Conservation (phyloP, 2,888 invertebrate genomes). For the Capitulum mitella region DNA sequence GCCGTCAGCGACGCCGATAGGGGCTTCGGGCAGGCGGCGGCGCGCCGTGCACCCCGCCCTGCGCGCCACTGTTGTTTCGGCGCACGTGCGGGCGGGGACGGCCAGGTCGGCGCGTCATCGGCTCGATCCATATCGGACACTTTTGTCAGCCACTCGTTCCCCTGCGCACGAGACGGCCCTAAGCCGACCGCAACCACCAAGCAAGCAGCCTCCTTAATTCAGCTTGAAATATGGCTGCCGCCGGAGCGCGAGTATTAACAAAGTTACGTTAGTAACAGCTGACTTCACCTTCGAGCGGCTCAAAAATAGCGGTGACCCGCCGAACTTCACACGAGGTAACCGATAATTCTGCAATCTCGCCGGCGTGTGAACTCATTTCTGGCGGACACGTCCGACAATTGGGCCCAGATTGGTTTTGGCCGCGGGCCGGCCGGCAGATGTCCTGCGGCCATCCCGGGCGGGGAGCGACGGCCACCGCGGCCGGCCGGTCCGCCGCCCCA, state of each 20-base stretch:
- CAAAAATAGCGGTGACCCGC: not conserved
- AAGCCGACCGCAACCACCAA: too few species aligned
- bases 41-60: not conserved
- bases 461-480: not conserved
- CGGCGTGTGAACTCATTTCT: not conserved
- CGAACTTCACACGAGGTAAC: not conserved
- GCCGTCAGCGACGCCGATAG: not conserved
- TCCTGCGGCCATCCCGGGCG: not conserved
- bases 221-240: not conserved
- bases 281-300: not conserved
- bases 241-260: not conserved
- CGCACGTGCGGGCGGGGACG: not conserved
- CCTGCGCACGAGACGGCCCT: too few species aligned
- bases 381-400: not conserved
- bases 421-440: not conserved
- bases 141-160: too few species aligned
- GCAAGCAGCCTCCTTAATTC: too few species aligned
- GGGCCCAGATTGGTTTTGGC: not conserved
- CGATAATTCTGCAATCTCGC: not conserved
- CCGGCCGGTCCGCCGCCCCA: not conserved
- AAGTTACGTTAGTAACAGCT: not conserved
- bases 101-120: not conserved
- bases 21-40: not conserved
- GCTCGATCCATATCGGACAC: not conserved
- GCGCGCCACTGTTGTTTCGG: not conserved